phyloP scores from a whole-genome alignment of 2,888 invertebrate species.

The Acronicta aceris region DNA sequence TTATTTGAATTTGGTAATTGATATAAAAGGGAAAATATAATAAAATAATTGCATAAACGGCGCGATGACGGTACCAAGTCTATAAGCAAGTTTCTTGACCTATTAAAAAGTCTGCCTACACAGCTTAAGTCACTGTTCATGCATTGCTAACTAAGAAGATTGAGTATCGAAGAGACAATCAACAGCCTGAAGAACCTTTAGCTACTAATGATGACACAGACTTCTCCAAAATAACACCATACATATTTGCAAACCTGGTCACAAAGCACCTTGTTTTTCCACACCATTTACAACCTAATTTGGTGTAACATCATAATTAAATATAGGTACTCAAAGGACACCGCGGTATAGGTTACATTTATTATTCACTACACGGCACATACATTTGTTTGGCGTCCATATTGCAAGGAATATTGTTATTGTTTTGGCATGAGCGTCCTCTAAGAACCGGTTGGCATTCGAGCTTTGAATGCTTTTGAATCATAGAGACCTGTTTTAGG shows the following conservation, averaged over 20 bases:
- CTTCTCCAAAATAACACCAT: neutral
- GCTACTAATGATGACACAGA: neutral
- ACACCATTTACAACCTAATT: slow-evolving; percentile 33
- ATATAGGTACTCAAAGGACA: slow-evolving; percentile 33
- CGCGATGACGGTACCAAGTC: too few species aligned
- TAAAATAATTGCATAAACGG: too few species aligned
- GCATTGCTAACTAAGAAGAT: too few species aligned
- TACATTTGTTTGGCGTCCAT: slow-evolving; percentile 37
- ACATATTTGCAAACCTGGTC: neutral
- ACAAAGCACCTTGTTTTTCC: slow-evolving; percentile 18
- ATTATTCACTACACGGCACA: slow-evolving; percentile 44
- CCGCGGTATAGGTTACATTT: slow-evolving; percentile 33
- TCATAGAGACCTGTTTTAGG: too few species aligned
- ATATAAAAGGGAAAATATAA: too few species aligned
- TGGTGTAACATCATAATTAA: slow-evolving; percentile 38
- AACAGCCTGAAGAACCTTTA: too few species aligned
- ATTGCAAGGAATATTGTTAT: slow-evolving; percentile 29
- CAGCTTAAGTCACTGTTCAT: too few species aligned
- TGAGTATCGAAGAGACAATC: too few species aligned
- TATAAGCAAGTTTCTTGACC: too few species aligned
- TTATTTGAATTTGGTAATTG: too few species aligned
- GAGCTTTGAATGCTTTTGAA: neutral
- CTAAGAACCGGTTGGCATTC: neutral
- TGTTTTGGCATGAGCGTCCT: slow-evolving; percentile 21
- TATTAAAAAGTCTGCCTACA: too few species aligned